Evolutionary conservation across 2,888 invertebrate genomes (phyloP).

Genomic region (Pandemis cinnamomeana): DNA sequence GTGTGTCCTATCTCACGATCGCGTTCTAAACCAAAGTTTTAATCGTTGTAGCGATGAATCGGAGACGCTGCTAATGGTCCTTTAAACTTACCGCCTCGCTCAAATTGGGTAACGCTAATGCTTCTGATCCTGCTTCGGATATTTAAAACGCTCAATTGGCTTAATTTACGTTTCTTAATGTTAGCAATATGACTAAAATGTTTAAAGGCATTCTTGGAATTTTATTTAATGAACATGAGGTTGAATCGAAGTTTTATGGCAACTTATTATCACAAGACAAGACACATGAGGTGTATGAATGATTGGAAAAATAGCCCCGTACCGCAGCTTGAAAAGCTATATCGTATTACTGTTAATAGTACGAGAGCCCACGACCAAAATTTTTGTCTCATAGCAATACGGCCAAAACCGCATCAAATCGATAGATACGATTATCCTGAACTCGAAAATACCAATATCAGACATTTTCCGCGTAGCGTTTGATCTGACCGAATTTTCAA

Average conservation of each 20-base stretch:
- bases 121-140: conserved; percentile 20
- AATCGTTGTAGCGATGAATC: conserved; percentile 43
- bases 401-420: too few relatives aligned
- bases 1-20: conserved; percentile 48
- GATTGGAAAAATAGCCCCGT: background rate
- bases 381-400: too few relatives aligned
- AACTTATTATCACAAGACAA: too few relatives aligned
- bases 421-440: too few relatives aligned
- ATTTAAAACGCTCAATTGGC: conserved; percentile 34
- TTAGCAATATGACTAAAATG: background rate
- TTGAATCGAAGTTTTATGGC: too few relatives aligned
- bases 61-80: conserved; percentile 43
- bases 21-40: conserved; percentile 48
- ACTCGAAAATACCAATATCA: too few relatives aligned
- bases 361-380: too few relatives aligned
- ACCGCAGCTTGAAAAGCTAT: background rate
- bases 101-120: conserved; percentile 38
- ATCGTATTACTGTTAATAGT: background rate
- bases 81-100: conserved; percentile 39
- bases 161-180: conserved; percentile 26
- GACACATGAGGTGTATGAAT: too few relatives aligned
- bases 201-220: background rate
- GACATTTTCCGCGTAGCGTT: too few relatives aligned
- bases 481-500: too few relatives aligned
- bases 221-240: too few relatives aligned